Evolutionary conservation across 1,140 invertebrate species (phyloP).

Genomic region (Neodiprion fabricii): DNA sequence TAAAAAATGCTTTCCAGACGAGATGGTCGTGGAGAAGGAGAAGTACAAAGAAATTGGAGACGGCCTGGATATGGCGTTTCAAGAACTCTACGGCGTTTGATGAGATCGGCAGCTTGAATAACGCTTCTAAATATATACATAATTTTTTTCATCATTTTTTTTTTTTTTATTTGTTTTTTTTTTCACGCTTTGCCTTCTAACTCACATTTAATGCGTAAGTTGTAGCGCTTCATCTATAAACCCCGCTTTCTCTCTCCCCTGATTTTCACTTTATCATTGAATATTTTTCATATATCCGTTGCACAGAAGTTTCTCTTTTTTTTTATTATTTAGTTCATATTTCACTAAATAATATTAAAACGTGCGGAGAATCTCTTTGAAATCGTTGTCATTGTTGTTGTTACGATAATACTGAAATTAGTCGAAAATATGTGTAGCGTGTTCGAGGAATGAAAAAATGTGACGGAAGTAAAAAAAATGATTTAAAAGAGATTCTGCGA

Average conservation of each 20-base stretch:
- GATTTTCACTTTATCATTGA: conserved; percentile 23
- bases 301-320: not conserved
- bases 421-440: no score
- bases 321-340: not conserved
- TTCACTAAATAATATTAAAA: not conserved
- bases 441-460: no score
- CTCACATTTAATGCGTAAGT: conserved; percentile 45
- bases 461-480: no score
- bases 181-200: conserved; percentile 44
- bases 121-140: conserved; percentile 38
- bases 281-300: not conserved
- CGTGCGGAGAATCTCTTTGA: no score
- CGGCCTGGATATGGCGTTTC: conserved; percentile 97
- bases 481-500: no score
- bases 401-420: not conserved
- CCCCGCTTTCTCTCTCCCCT: conserved; percentile 14
- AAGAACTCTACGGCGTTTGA: conserved; percentile 90
- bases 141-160: conserved; percentile 3
- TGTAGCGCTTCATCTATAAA: conserved; percentile 11
- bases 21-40: conserved; percentile 98
- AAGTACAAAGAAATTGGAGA: conserved; percentile 99
- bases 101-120: conserved; percentile 46
- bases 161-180: conserved; percentile 27
- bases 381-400: not conserved
- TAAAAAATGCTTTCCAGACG: conserved; percentile 78